Evolutionary conservation across 2,797 vertebrate genomes (phyloP).

Genomic region (Pipistrellus kuhlii): DNA sequence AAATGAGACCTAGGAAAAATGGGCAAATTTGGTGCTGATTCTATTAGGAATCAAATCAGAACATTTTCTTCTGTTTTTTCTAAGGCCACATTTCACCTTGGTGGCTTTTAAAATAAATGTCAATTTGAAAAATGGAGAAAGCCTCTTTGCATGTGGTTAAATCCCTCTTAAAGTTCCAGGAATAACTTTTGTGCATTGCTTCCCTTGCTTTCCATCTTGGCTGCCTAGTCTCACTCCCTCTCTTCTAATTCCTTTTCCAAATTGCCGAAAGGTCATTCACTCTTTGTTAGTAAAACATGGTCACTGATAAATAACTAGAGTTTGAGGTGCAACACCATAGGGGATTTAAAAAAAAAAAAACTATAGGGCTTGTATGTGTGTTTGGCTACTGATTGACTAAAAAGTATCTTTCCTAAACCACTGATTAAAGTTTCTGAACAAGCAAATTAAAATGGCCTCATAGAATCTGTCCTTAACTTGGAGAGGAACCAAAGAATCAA

Average conservation of each 20-base stretch:
- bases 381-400: slow-evolving; percentile 59
- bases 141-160: slow-evolving; percentile 45
- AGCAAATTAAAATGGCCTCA: slow-evolving; percentile 70
- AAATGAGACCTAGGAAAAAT: slow-evolving; percentile 33
- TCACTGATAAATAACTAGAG: background rate
- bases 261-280: slow-evolving; percentile 49
- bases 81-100: slow-evolving; percentile 63
- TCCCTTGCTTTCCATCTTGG: slow-evolving; percentile 49
- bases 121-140: slow-evolving; percentile 68
- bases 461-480: slow-evolving; percentile 65
- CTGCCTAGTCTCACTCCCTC: background rate
- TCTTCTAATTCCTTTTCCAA: background rate
- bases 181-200: slow-evolving; percentile 43
- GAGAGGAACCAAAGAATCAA: slow-evolving; percentile 71
- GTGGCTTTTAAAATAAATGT: slow-evolving; percentile 68
- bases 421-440: slow-evolving; percentile 66
- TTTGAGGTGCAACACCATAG: background rate
- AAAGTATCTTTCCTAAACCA: slow-evolving; percentile 22
- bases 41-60: slow-evolving; percentile 54
- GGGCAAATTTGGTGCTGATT: slow-evolving; percentile 32
- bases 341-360: slow-evolving; percentile 47
- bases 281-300: background rate
- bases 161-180: slow-evolving; percentile 57
- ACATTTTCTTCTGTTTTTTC: slow-evolving; percentile 47
- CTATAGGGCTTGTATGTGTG: background rate